Conservation (phyloP, 2,113 vertebrate species). For the Petroica traversi region DNA sequence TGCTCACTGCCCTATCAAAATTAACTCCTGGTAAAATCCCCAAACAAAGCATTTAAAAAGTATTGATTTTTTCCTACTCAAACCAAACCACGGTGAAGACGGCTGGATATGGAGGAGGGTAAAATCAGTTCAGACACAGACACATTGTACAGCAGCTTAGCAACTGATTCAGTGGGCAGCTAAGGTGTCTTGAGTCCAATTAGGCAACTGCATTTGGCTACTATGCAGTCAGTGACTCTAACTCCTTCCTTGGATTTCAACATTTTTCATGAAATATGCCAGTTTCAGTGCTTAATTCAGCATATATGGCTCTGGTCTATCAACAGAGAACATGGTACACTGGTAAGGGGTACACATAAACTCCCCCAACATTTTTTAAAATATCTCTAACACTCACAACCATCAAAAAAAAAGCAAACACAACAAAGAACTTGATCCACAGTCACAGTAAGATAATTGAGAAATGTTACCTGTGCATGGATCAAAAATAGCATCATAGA, state of each 20-base stretch:
- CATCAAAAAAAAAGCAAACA: not conserved
- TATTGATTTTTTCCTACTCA: not conserved
- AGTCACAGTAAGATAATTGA: not conserved
- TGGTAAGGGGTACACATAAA: rapidly evolving
- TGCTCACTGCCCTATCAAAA: not conserved
- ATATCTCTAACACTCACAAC: no score
- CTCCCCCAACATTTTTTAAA: no score
- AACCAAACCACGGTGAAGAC: not conserved
- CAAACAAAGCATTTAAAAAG: not conserved
- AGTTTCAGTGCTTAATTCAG: not conserved
- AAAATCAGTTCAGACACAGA: not conserved
- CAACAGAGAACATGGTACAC: not conserved
- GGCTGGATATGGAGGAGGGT: not conserved
- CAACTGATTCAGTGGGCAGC: not conserved
- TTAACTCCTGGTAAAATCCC: not conserved
- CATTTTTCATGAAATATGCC: not conserved
- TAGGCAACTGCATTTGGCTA: not conserved
- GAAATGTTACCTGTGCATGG: not conserved
- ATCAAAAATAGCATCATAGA: not conserved
- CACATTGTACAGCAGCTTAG: not conserved
- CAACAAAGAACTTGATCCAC: not conserved
- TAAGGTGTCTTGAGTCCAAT: not conserved
- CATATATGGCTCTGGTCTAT: not conserved
- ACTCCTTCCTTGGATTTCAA: not conserved
- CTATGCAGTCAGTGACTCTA: not conserved